Percentiles rank a stretch among this genome's conserved stretches.
Conservation (phyloP, 2,888 invertebrate genomes). For the Polydrusus tereticollis region DNA sequence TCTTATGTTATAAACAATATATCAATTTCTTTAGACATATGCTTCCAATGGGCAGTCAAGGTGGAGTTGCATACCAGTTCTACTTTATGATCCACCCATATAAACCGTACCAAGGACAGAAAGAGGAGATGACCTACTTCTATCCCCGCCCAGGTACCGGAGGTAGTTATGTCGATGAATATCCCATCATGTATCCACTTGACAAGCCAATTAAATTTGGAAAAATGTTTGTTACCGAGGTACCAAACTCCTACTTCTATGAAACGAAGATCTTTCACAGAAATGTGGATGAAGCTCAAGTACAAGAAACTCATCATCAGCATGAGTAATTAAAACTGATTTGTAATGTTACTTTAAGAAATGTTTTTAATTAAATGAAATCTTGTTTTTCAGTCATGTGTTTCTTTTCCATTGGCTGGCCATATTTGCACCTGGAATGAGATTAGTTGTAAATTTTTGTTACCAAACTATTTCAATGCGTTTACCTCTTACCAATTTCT, state of each 20-base stretch:
- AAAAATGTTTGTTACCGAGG: conserved; percentile 70
- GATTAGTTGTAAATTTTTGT: no score
- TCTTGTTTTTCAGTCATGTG: no score
- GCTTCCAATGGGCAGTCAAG: conserved; percentile 77
- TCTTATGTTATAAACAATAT: conserved; percentile 9
- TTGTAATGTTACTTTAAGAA: not conserved
- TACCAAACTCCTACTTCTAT: conserved; percentile 77
- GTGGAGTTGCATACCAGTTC: conserved; percentile 73
- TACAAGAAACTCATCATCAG: conserved; percentile 13
- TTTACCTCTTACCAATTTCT: no score
- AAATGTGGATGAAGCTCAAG: conserved; percentile 51
- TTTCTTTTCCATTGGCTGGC: no score
- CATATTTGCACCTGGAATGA: no score
- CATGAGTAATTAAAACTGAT: conserved; percentile 13
- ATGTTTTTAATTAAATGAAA: no score
- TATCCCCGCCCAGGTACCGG: conserved; percentile 55
- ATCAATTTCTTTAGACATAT: conserved; percentile 66
- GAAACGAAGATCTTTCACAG: conserved; percentile 76
- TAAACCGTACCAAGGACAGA: conserved; percentile 60
- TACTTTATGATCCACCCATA: conserved; percentile 68
- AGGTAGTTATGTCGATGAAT: conserved; percentile 69
- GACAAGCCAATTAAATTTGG: conserved; percentile 74
- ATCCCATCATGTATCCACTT: conserved; percentile 81
- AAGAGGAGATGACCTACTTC: conserved; percentile 38
- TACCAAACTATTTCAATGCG: no score